phyloP scores from a whole-genome alignment of 2,888 invertebrate species.

The Augiades crinisus region DNA sequence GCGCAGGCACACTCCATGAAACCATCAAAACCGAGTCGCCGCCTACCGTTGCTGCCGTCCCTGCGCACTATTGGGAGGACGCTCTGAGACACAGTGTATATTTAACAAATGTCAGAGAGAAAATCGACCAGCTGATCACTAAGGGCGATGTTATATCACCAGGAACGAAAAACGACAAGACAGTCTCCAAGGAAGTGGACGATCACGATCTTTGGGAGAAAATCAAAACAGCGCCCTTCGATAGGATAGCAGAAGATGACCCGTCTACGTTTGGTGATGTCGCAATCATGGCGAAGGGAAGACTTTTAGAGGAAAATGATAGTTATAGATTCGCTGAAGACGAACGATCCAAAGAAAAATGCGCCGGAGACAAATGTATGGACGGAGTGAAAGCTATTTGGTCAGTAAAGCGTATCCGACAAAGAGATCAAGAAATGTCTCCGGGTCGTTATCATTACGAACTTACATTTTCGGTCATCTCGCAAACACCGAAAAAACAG shows the following conservation, averaged over 20 bases:
- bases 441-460: slow-evolving; percentile 81
- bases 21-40: slow-evolving; percentile 45
- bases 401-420: slow-evolving; percentile 86
- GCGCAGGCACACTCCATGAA: slow-evolving; percentile 52
- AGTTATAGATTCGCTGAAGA: slow-evolving; percentile 82
- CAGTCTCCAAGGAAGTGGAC: slow-evolving; percentile 54
- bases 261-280: slow-evolving; percentile 83
- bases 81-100: slow-evolving; percentile 85
- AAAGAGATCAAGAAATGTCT: slow-evolving; percentile 75
- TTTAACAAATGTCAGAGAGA: slow-evolving; percentile 82
- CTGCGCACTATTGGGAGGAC: slow-evolving; percentile 83
- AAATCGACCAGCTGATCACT: slow-evolving; percentile 74
- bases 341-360: slow-evolving; percentile 52
- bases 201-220: slow-evolving; percentile 75
- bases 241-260: slow-evolving; percentile 57
- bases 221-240: slow-evolving; percentile 71
- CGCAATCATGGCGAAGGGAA: slow-evolving; percentile 83
- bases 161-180: slow-evolving; percentile 45
- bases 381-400: slow-evolving; percentile 83
- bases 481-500: slow-evolving; percentile 72
- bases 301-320: slow-evolving; percentile 75
- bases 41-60: slow-evolving; percentile 44
- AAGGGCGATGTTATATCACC: slow-evolving; percentile 52
- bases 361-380: slow-evolving; percentile 68
- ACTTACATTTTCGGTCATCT: slow-evolving; percentile 83